Conservation (phyloP, 2,888 invertebrate species). For the Drosophila ustulata region DNA sequence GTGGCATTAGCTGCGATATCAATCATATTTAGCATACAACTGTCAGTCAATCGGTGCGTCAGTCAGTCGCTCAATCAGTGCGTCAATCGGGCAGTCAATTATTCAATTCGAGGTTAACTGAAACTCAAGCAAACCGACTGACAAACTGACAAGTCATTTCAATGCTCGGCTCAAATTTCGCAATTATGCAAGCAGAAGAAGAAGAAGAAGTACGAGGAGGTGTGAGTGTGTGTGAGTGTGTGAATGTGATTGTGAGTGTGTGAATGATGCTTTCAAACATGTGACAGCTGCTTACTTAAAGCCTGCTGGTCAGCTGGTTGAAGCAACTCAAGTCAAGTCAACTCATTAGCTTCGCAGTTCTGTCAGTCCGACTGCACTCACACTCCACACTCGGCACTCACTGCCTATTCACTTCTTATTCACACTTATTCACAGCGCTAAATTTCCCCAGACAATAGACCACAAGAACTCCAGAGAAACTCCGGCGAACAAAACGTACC, state of each 20-base stretch:
- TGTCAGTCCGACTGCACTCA: background rate
- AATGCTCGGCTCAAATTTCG: constrained; percentile 51
- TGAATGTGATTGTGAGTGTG: background rate
- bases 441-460: constrained; percentile 78
- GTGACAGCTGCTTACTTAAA: constrained; percentile 33
- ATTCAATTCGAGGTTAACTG: constrained; percentile 30
- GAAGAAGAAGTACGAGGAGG: background rate
- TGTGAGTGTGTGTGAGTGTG: background rate
- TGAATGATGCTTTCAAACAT: constrained; percentile 2
- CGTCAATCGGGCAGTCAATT: constrained; percentile 23
- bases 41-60: constrained; percentile 57
- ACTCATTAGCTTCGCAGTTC: constrained; percentile 29
- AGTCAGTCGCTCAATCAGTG: constrained; percentile 42
- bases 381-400: constrained; percentile 10
- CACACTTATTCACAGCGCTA: constrained; percentile 52
- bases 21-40: constrained; percentile 79
- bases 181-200: constrained; percentile 45
- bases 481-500: constrained; percentile 23
- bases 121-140: constrained; percentile 26
- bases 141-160: constrained; percentile 48
- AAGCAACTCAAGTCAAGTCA: constrained; percentile 20
- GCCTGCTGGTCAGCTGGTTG: constrained; percentile 18
- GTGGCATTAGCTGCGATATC: constrained; percentile 60
- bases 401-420: constrained; percentile 44
- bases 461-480: constrained; percentile 41